Evolutionary conservation across 2,888 invertebrate genomes (phyloP).

Genomic region (Taphrorychus bicolor): DNA sequence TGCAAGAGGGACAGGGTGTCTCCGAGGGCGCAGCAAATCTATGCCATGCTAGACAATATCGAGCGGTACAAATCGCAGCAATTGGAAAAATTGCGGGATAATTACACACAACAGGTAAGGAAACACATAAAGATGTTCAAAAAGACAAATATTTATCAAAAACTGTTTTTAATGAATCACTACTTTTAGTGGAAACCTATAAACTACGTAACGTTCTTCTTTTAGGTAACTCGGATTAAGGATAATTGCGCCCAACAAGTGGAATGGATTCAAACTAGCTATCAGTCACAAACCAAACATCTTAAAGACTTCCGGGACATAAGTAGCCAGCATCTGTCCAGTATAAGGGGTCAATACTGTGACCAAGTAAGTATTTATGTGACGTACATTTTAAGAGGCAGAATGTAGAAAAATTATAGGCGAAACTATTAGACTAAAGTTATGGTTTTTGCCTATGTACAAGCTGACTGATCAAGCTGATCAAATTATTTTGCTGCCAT

Average conservation of each 20-base stretch:
- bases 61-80: conserved; percentile 90
- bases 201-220: conserved; percentile 18
- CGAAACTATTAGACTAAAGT: no score
- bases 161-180: no score
- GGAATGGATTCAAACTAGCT: conserved; percentile 93
- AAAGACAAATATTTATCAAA: background rate
- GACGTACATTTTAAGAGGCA: no score
- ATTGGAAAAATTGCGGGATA: conserved; percentile 86
- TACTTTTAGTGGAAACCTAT: background rate
- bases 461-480: no score
- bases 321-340: conserved; percentile 85
- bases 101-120: conserved; percentile 88
- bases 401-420: no score
- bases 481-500: no score
- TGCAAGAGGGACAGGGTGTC: conserved; percentile 74
- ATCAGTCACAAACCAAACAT: conserved; percentile 86
- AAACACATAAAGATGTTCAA: background rate
- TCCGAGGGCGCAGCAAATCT: conserved; percentile 83
- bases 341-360: conserved; percentile 88
- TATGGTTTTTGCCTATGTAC: no score
- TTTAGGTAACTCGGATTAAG: conserved; percentile 82
- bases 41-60: conserved; percentile 87
- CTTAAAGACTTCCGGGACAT: conserved; percentile 89
- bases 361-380: conserved; percentile 82
- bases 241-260: conserved; percentile 94